phyloP scores from a whole-genome alignment of 2,888 invertebrate species.

The Ormyrus labotus region DNA sequence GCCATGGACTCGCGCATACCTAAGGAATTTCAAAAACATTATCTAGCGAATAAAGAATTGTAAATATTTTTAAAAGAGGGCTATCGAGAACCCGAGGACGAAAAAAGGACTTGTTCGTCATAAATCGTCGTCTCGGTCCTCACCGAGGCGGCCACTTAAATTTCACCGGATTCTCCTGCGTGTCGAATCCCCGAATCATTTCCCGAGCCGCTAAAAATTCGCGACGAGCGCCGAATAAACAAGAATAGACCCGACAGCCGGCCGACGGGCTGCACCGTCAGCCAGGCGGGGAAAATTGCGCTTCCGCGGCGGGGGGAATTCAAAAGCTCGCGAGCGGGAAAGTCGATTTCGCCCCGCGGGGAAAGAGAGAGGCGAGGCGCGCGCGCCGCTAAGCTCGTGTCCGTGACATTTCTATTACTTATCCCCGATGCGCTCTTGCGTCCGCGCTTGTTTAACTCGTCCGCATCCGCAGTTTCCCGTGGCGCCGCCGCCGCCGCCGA shows the following conservation, averaged over 20 bases:
- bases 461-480: conserved; percentile 8
- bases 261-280: not conserved
- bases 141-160: too few relatives aligned
- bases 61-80: too few relatives aligned
- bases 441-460: conserved; percentile 16
- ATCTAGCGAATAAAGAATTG: too few relatives aligned
- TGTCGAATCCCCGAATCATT: not conserved
- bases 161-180: not conserved
- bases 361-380: conserved; percentile 45
- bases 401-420: conserved; percentile 68
- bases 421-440: conserved; percentile 39
- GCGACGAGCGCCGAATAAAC: not conserved
- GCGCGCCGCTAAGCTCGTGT: conserved; percentile 51
- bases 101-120: too few relatives aligned
- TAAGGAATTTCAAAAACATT: too few relatives aligned
- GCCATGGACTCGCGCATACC: too few relatives aligned
- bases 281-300: not conserved
- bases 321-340: not conserved
- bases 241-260: not conserved
- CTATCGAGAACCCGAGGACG: too few relatives aligned
- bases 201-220: too few relatives aligned
- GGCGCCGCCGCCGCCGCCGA: not conserved
- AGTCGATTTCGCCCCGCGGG: conserved; percentile 15
- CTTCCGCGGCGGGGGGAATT: not conserved
- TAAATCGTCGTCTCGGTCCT: too few relatives aligned